Base-by-base conservation (phyloP, 2,797 vertebrate genomes). In the Sebastes itinus region DNA sequence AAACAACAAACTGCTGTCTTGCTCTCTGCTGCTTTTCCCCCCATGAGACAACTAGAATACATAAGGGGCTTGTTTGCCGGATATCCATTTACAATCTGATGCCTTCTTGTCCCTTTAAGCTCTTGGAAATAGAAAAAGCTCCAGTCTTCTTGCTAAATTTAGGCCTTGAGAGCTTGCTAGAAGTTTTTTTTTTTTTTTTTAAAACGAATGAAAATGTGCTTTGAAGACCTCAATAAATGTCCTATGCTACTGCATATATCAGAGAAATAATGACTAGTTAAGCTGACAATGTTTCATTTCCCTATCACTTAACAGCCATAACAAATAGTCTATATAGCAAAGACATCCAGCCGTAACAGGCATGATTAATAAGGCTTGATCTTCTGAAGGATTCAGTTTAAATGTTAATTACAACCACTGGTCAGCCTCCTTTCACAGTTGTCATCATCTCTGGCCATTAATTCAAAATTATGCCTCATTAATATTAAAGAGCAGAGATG, bases 331-430 rank as follows among this genome's bases (percentile, higher is more conserved):
- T 5, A 70, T 13, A 46, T 23, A 33, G 69, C 35, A 67, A 73
- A 85, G 61, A 87, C 68, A 74, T 71, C 54, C 69, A 80, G 77
- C 67, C 67, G 55, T 56, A 61, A 66, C 61, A 84, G 75, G 49
- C 74, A 23, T 52, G 68, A 86, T 81, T 88, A 87, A 92, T 87
- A 92, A 84, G 60, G 54, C 78, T 25, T 52, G 81, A 80, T 82
- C 81, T 80, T 61, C 63, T 78, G 74, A 81, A 79, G 75, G 67
- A 73, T 81, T 85, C 70, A 69, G 63, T 89, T 85, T 87, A 86
- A 88, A 93, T 91, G 84, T 72, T 90, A 83, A 92, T 93, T 72
- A 75, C 59, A 79, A 83, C 80, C 81, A 64, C 83, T 81, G 90
- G 85, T 84, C 89, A 89, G 74, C 75, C 59, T 80, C 83, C 80